phyloP scores from a whole-genome alignment of 2,113 vertebrate species.

The Campylomormyrus numenius region DNA sequence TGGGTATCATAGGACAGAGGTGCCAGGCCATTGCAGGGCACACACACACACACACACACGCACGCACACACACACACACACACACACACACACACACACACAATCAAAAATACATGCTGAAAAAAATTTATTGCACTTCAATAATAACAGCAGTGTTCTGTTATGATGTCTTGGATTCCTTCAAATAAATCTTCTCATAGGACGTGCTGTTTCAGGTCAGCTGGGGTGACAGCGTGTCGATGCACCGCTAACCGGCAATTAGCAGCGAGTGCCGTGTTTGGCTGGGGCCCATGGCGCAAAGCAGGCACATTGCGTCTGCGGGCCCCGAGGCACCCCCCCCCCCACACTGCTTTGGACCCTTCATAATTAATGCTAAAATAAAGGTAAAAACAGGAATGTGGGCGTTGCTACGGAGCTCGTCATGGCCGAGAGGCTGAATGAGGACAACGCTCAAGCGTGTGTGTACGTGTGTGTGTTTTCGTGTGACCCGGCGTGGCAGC shows the following conservation, averaged over 20 bases:
- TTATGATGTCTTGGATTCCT: constrained; percentile 69
- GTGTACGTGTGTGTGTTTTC: background rate
- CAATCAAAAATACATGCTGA: constrained; percentile 18
- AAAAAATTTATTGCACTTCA: constrained; percentile 75
- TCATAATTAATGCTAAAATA: constrained; percentile 67
- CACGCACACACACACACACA: constrained; percentile 34
- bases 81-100: constrained; percentile 50
- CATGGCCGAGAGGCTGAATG: background rate
- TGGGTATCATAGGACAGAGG: background rate
- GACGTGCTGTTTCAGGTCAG: constrained; percentile 63
- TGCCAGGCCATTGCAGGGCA: background rate
- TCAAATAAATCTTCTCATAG: constrained; percentile 64
- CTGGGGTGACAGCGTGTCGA: constrained; percentile 63
- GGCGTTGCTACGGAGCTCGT: constrained; percentile 45
- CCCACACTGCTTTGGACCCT: constrained; percentile 46
- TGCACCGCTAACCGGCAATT: constrained; percentile 60
- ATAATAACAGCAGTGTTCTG: constrained; percentile 68
- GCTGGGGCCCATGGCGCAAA: constrained; percentile 54
- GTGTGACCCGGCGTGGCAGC: background rate
- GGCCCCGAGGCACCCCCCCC: constrained; percentile 48
- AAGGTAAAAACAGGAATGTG: constrained; percentile 46
- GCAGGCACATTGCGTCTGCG: too few species aligned
- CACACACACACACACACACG: constrained; percentile 50
- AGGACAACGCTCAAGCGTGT: background rate
- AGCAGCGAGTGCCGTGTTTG: constrained; percentile 40